phyloP scores from a whole-genome alignment of 2,113 vertebrate genomes.

The Xerus inauris region DNA sequence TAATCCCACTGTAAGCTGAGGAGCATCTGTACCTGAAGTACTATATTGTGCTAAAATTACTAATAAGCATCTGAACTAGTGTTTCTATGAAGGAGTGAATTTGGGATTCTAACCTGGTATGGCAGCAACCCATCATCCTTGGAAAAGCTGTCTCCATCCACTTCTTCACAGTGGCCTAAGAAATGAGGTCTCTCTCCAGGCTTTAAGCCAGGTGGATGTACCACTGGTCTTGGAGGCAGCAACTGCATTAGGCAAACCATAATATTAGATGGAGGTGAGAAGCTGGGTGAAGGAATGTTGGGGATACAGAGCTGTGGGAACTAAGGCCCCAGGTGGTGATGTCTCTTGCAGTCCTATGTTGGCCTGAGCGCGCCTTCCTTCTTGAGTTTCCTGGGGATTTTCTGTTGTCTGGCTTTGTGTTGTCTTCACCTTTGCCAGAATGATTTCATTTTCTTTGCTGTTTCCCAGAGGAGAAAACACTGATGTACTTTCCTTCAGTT shows the following conservation, averaged over 20 bases:
- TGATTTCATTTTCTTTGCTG: background rate
- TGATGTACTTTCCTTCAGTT: background rate
- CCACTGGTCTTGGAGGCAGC: background rate
- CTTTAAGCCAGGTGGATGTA: background rate
- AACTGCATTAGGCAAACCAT: background rate
- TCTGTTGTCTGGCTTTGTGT: background rate
- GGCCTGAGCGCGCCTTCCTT: background rate
- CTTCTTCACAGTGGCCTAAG: background rate
- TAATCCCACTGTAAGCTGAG: background rate
- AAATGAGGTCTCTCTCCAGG: background rate
- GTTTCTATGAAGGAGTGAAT: slow-evolving; percentile 5
- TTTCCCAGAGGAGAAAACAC: background rate
- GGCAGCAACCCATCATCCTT: background rate
- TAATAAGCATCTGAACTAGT: background rate
- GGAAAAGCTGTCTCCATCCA: background rate
- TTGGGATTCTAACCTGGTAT: background rate
- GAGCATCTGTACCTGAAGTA: background rate
- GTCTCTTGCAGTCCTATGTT: background rate
- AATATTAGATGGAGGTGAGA: too few species aligned
- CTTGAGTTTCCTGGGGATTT: background rate
- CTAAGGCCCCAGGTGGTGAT: background rate
- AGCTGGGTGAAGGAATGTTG: background rate
- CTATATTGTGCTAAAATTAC: background rate
- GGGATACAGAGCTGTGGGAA: background rate
- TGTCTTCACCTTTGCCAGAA: background rate